A percentile compares a stretch with the other conserved stretches of the same genome.
These are phyloP conservation scores for Bombyx mandarina DNA, from an alignment of 1,140 invertebrate species.

Conservation along the genomic window DNA sequence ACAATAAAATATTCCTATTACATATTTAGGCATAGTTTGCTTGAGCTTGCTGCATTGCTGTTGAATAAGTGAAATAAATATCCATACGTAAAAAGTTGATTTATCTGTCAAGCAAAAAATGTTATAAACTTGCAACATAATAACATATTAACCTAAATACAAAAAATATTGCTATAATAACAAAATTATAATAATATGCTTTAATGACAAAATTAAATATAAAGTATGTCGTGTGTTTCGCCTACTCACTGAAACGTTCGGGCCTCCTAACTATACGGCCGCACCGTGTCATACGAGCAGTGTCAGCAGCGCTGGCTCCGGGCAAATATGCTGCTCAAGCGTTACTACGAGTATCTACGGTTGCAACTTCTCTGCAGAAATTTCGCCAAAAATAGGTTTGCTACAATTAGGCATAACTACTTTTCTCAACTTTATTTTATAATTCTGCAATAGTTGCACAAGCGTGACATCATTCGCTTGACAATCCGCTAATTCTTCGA, in stretches of 20 bases:
- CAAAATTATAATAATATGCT: not conserved
- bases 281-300: not conserved
- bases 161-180: too few species aligned
- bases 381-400: constrained; percentile 1
- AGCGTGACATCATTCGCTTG: not conserved
- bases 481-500: not conserved
- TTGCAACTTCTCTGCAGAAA: not conserved
- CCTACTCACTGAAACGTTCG: too few species aligned
- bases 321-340: not conserved
- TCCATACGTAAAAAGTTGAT: too few species aligned
- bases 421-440: not conserved
- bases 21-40: too few species aligned
- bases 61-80: too few species aligned
- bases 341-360: constrained; percentile 1
- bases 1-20: too few species aligned
- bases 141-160: too few species aligned
- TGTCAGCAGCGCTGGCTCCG: not conserved
- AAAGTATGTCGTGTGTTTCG: too few species aligned
- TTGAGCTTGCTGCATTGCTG: too few species aligned
- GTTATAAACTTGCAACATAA: too few species aligned
- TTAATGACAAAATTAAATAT: too few species aligned
- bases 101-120: too few species aligned
- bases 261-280: not conserved
- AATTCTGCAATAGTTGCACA: not conserved
- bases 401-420: not conserved